These are phyloP conservation scores for Manis crassicaudata DNA, from an alignment of 2,797 vertebrate species.

Conservation along the genomic window DNA sequence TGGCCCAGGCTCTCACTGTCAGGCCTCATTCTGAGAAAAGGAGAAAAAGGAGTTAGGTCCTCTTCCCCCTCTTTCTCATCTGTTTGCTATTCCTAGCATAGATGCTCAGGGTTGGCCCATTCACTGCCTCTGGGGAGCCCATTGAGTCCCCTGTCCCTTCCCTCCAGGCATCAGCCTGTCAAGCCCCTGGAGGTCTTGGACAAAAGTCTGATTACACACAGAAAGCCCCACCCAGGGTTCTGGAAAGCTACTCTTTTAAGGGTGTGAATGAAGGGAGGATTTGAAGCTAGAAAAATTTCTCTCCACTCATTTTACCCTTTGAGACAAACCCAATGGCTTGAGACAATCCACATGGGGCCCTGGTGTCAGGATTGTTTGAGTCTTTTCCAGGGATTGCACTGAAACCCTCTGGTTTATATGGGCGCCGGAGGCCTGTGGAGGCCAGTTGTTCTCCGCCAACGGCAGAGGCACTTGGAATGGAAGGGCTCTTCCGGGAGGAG, in stretches of 20 bases:
- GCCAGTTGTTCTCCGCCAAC: background rate
- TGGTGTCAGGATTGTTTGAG: background rate
- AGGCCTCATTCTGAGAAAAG: background rate
- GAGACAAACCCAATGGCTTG: background rate
- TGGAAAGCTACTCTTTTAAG: background rate
- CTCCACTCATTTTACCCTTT: background rate
- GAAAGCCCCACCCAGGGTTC: background rate
- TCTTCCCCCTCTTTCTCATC: background rate
- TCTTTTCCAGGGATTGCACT: background rate
- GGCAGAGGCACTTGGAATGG: background rate
- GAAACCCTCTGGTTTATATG: background rate
- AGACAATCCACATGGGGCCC: background rate
- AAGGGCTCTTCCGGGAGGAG: background rate
- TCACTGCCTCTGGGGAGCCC: background rate
- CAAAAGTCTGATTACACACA: background rate
- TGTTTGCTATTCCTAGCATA: background rate
- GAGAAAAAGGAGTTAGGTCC: background rate
- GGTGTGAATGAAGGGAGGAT: background rate
- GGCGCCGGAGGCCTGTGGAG: background rate
- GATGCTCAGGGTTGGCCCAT: background rate
- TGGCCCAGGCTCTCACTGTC: background rate
- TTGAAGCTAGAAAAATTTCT: background rate
- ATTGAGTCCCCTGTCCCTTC: rapidly evolving
- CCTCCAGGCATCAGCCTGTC: background rate
- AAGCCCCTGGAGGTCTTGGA: background rate